These are phyloP conservation scores for Drosophila austrosaltans DNA, from an alignment of 2,888 invertebrate species.

Conservation along the genomic window DNA sequence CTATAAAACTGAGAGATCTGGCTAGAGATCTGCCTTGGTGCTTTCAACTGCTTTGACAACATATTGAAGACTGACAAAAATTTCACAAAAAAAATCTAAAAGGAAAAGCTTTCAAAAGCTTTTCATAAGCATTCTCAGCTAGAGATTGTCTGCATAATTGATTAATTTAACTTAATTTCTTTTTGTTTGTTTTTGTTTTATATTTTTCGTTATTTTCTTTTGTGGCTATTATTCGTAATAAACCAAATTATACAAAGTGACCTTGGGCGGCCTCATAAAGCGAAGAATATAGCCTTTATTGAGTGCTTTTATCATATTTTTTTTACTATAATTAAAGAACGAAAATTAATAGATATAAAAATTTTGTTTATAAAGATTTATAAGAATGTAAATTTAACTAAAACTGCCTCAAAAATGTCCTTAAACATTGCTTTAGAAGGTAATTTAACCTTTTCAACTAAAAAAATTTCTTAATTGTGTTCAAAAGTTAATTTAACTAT, in stretches of 20 bases:
- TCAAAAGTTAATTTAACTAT: no score
- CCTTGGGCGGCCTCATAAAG: background rate
- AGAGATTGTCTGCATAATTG: constrained; percentile 8
- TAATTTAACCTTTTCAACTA: no score
- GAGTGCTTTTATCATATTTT: background rate
- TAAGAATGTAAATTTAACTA: no score
- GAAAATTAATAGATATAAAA: no score
- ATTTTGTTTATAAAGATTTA: no score
- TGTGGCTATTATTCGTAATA: constrained; percentile 11
- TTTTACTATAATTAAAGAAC: no score
- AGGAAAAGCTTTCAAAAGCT: constrained; percentile 60
- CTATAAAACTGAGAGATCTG: constrained; percentile 26
- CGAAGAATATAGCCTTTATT: background rate
- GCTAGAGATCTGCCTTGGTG: constrained; percentile 28
- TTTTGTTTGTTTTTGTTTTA: constrained; percentile 13
- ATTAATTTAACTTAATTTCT: constrained; percentile 40
- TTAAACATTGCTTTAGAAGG: no score
- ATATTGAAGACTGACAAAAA: constrained; percentile 59
- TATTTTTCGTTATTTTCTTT: constrained; percentile 21
- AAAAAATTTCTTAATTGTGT: no score
- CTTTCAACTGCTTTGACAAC: constrained; percentile 52
- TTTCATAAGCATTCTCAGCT: constrained; percentile 32
- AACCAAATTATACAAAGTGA: background rate
- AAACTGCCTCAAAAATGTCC: no score
- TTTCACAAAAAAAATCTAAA: constrained; percentile 14